Base-by-base conservation (phyloP, 2,797 vertebrate genomes). In the Bradypodion ventrale region DNA sequence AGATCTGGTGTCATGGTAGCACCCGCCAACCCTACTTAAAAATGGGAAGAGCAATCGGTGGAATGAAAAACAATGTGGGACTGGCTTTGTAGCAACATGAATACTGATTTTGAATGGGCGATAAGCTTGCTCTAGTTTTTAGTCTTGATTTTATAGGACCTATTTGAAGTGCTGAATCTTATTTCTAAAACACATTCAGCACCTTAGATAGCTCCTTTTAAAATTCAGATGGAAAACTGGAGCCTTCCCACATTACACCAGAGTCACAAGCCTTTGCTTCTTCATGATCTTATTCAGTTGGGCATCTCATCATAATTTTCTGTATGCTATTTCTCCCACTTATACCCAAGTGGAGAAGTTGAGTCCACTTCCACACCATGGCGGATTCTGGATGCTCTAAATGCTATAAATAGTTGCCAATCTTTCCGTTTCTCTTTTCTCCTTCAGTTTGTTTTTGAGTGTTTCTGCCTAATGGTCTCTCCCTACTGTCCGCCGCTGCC, bases 381-480 rank as follows among this genome's bases (percentile, higher is more conserved):
- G 27, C 23, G 32, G 49, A 27, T 6, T 29, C 4, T 60, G 23
- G 60, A 69, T 65, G 49, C 52, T 35, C 42, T 7, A 12, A 37
- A 44, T 10, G 35, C 69, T 62, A 79, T 25, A 23, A 79, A 79
- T 63, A 49, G 79, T 74, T 35, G 56, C 42, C 46, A 40, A 6
- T 52, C 65, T 52, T 8, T 66, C 37, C 83, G 35, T 52, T 73
- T 72, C 74, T 83, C 2, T 60, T 87, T 3, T 9, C 25, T 74
- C 82, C 60, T 0, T 72, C 21, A 49, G 75, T 91, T 62, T 86
- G 0, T 0, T 83, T 65, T 69, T 40, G 75, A 84, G 40, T 23
- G 42, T 69, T 79, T 40, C 21, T 35, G 82, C 44, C 72, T 12
- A 19, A 59, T 70, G 79, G 90, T 74, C 74, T 69, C 83, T 82